phyloP scores from a whole-genome alignment of 2,113 vertebrate genomes.

The Rhea pennata region DNA sequence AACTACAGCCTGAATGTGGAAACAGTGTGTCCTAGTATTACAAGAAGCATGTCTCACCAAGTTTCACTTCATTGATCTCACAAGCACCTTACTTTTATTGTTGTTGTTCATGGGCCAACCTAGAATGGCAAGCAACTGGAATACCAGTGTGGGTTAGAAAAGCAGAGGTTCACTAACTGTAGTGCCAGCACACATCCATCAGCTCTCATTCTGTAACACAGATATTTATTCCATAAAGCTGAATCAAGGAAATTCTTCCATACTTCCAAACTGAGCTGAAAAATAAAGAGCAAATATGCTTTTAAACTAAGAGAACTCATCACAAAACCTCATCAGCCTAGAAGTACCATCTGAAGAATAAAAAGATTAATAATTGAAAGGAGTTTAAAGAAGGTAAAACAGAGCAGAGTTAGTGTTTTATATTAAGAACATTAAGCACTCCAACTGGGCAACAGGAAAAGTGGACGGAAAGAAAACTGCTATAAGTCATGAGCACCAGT shows the following conservation, averaged over 20 bases:
- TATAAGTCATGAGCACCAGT: not conserved
- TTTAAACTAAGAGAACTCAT: not conserved
- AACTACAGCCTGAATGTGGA: not conserved
- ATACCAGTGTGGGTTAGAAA: not conserved
- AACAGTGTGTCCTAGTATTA: accelerated
- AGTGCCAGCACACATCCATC: not conserved
- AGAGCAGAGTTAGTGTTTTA: not conserved
- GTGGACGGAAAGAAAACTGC: not conserved
- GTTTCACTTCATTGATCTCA: not conserved
- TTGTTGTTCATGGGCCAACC: not conserved
- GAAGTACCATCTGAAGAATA: not conserved
- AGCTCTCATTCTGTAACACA: not conserved
- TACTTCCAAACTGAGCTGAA: not conserved
- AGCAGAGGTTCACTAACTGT: not conserved
- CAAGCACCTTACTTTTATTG: not conserved
- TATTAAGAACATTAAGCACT: not conserved
- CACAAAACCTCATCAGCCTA: not conserved
- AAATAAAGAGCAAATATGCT: not conserved
- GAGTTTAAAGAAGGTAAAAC: not conserved
- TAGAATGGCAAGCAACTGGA: not conserved
- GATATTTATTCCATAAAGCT: not conserved
- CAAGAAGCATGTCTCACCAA: accelerated
- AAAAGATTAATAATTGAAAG: not conserved
- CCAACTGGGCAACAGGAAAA: not conserved
- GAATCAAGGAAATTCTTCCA: not conserved